phyloP scores from a whole-genome alignment of 2,797 vertebrate genomes.

The Tenualosa ilisha region DNA sequence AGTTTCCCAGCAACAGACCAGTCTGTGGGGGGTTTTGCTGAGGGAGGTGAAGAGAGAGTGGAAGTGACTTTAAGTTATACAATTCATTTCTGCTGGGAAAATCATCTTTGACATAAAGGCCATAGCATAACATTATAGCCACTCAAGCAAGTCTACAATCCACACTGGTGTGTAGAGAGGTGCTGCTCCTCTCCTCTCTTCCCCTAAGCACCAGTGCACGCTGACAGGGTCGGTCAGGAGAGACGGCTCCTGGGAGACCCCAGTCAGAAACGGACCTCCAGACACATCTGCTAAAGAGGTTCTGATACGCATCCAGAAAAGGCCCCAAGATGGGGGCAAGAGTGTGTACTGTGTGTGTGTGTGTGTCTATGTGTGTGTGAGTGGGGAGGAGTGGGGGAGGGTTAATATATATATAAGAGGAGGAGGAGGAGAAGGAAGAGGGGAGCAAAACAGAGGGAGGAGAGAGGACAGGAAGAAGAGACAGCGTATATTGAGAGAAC shows the following conservation, averaged over 20 bases:
- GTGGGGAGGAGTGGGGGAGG: not conserved
- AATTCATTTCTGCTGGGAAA: not conserved
- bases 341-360: not conserved
- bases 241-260: not conserved
- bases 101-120: not conserved
- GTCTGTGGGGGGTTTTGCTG: conserved; percentile 25
- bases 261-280: not conserved
- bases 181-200: not conserved
- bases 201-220: not conserved
- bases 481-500: not conserved
- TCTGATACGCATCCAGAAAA: conserved; percentile 15
- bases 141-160: not conserved
- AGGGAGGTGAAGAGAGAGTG: not conserved
- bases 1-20: conserved; percentile 63
- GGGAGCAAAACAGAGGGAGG: not conserved
- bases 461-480: not conserved
- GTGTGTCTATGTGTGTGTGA: not conserved
- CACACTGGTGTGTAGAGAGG: not conserved
- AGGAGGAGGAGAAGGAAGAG: not conserved
- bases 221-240: not conserved
- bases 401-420: too few relatives aligned
- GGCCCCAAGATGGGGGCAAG: not conserved
- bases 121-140: not conserved
- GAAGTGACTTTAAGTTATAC: not conserved
- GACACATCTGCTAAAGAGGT: conserved; percentile 15